Conservation (phyloP, 2,888 invertebrate genomes). For the Hyposoter dolosus region DNA sequence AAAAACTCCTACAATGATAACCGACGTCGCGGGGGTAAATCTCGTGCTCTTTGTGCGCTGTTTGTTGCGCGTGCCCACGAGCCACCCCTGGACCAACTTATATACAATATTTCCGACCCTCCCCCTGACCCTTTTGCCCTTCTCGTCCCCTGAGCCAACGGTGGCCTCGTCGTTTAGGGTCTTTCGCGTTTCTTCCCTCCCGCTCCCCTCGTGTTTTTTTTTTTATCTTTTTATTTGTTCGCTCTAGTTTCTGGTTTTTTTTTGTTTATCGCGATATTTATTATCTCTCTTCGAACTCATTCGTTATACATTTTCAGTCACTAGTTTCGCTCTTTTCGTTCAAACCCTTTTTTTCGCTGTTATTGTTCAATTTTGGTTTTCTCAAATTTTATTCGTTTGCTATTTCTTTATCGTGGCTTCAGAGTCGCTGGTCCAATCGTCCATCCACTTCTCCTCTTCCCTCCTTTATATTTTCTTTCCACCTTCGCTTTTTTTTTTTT, state of each 20-base stretch:
- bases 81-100: slow-evolving; percentile 83
- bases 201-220: slow-evolving; percentile 40
- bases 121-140: slow-evolving; percentile 36
- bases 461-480: slow-evolving; percentile 42
- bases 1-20: slow-evolving; percentile 83
- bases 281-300: slow-evolving; percentile 58
- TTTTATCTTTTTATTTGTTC: slow-evolving; percentile 43
- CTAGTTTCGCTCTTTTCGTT: slow-evolving; percentile 55
- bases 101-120: slow-evolving; percentile 81
- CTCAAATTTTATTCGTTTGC: slow-evolving; percentile 41
- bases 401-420: slow-evolving; percentile 67
- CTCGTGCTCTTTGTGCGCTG: slow-evolving; percentile 78
- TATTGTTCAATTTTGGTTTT: slow-evolving; percentile 12
- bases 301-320: slow-evolving; percentile 64
- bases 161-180: slow-evolving; percentile 53
- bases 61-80: slow-evolving; percentile 81
- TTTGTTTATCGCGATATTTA: slow-evolving; percentile 54
- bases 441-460: not conserved
- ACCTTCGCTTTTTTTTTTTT: not conserved
- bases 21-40: slow-evolving; percentile 78
- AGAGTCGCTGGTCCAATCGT: slow-evolving; percentile 68
- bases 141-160: slow-evolving; percentile 46
- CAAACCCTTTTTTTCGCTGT: slow-evolving; percentile 20
- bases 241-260: slow-evolving; percentile 10
- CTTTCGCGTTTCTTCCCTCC: slow-evolving; percentile 50